Percentiles rank a stretch among this genome's conserved stretches.
Evolutionary conservation across 1,140 invertebrate genomes (phyloP).

Genomic region (Drosophila erecta): DNA sequence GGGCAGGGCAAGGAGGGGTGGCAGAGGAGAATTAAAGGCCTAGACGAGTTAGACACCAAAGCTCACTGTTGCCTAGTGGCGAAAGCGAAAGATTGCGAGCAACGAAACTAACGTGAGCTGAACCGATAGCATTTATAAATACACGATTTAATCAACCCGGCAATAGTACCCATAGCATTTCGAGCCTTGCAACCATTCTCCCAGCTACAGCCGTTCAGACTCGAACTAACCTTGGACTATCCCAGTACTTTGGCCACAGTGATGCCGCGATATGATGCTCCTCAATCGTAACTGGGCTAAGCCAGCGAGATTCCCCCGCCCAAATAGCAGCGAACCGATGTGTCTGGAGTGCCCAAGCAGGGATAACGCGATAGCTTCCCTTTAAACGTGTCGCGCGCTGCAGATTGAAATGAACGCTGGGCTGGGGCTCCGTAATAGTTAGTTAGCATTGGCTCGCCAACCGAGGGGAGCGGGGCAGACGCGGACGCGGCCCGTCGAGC

Average conservation of each 20-base stretch:
- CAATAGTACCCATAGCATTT: too few relatives aligned
- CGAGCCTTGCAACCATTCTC: too few relatives aligned
- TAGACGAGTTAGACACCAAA: constrained; percentile 13
- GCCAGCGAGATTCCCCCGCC: too few relatives aligned
- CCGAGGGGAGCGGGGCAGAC: constrained; percentile 11
- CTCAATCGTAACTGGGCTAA: too few relatives aligned
- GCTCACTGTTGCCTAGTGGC: constrained; percentile 22
- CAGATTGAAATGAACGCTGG: constrained; percentile 13
- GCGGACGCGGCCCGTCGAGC: constrained; percentile 38
- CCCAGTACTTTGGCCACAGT: too few relatives aligned
- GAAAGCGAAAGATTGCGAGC: constrained; percentile 6
- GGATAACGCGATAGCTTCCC: background rate
- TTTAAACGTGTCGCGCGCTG: constrained; percentile 3
- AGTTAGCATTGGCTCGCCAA: constrained; percentile 10
- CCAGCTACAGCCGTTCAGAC: too few relatives aligned
- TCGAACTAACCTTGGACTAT: too few relatives aligned
- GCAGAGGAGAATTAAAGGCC: constrained; percentile 8
- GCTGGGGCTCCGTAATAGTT: constrained; percentile 12
- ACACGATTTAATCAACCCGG: too few relatives aligned
- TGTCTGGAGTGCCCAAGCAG: background rate
- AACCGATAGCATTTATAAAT: too few relatives aligned
- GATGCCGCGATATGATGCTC: too few relatives aligned
- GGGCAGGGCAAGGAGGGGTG: background rate
- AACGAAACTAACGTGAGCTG: background rate
- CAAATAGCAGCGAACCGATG: background rate